Conservation (phyloP, 2,888 invertebrate species). For the Taenaris catops region DNA sequence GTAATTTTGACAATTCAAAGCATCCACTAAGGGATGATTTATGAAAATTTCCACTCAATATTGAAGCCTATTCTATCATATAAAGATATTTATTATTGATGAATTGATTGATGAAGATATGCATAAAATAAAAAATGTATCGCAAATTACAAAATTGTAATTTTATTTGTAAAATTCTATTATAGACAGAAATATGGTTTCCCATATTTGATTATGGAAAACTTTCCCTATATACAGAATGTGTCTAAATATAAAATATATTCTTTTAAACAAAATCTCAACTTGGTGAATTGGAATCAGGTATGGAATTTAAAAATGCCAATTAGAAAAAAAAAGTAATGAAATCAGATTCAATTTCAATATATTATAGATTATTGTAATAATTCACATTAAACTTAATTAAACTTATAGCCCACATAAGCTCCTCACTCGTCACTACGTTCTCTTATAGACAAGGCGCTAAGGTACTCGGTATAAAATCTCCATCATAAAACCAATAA, state of each 20-base stretch:
- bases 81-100: too few species aligned
- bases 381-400: conserved; percentile 79
- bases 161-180: conserved; percentile 12
- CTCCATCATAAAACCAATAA: conserved; percentile 79
- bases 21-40: too few species aligned
- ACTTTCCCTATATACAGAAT: conserved; percentile 7
- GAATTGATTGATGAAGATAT: too few species aligned
- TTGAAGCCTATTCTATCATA: too few species aligned
- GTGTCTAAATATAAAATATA: conserved; percentile 14
- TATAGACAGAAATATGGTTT: conserved; percentile 11
- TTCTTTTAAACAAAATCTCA: conserved; percentile 8
- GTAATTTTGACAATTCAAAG: too few species aligned
- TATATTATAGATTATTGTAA: conserved; percentile 80
- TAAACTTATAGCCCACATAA: conserved; percentile 77
- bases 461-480: conserved; percentile 79
- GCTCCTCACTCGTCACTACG: conserved; percentile 68
- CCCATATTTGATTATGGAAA: conserved; percentile 7
- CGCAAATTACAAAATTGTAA: conserved; percentile 10
- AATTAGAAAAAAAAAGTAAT: conserved; percentile 74
- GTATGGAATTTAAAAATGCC: conserved; percentile 56
- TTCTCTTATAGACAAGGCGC: conserved; percentile 71
- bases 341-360: conserved; percentile 79
- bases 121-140: conserved; percentile 3
- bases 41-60: too few species aligned
- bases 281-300: conserved; percentile 35